A percentile compares a stretch with the other conserved stretches of the same genome.
These are phyloP conservation scores for Vollenhovia emeryi DNA, from an alignment of 1,140 invertebrate genomes.

Conservation along the genomic window DNA sequence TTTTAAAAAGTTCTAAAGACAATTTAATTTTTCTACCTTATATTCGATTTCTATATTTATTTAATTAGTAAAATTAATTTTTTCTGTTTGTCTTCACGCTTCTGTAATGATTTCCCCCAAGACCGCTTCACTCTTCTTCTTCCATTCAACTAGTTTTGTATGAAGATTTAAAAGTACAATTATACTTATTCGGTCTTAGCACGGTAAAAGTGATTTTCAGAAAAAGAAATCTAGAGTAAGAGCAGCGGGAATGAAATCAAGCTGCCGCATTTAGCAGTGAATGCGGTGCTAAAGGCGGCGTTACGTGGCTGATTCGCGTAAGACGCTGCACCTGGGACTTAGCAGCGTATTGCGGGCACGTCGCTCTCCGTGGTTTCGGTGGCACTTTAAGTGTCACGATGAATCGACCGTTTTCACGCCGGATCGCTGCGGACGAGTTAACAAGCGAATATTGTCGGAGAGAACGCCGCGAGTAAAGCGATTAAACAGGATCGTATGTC, in stretches of 20 bases:
- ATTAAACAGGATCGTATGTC: conserved; percentile 37
- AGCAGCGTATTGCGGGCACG: conserved; percentile 30
- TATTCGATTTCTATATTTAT: too few relatives aligned
- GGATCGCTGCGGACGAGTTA: conserved; percentile 2
- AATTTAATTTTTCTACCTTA: background rate
- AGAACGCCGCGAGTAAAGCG: conserved; percentile 39
- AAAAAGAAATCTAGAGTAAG: background rate
- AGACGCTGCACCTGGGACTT: conserved; percentile 46
- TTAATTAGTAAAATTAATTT: background rate
- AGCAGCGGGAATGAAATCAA: background rate
- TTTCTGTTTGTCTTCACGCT: background rate
- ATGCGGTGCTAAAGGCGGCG: background rate
- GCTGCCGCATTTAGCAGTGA: background rate
- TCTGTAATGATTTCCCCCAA: background rate
- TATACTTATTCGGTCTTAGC: background rate
- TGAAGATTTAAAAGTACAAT: background rate
- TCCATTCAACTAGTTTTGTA: background rate
- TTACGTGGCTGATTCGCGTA: conserved; percentile 31
- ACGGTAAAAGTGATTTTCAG: background rate
- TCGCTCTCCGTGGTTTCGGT: conserved; percentile 42
- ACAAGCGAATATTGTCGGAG: conserved; percentile 32
- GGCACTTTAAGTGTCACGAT: conserved; percentile 40
- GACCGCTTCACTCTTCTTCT: background rate
- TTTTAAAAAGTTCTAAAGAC: background rate
- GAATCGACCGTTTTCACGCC: conserved; percentile 35